Evolutionary conservation across 2,113 vertebrate genomes (phyloP).

Genomic region (human): DNA sequence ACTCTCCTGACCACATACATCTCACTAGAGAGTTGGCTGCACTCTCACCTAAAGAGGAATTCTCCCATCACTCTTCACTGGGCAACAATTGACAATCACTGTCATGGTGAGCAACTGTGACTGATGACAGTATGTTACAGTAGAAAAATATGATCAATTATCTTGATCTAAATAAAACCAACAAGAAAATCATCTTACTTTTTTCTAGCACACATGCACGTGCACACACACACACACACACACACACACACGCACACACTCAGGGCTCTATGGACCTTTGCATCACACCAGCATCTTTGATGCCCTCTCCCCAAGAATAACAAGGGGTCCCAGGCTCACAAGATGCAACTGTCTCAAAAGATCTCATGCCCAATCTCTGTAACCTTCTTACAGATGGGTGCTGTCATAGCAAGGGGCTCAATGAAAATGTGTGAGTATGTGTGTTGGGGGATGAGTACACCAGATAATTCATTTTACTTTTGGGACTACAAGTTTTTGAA

Average conservation of each 20-base stretch:
- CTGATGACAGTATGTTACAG: not conserved
- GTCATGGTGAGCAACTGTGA: not conserved
- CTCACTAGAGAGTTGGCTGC: not conserved
- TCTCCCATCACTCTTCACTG: not conserved
- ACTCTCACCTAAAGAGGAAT: not conserved
- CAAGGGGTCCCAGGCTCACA: not conserved
- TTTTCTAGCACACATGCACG: not conserved
- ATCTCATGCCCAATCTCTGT: not conserved
- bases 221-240: not conserved
- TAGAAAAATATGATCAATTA: not conserved
- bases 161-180: not conserved
- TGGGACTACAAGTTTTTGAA: not conserved
- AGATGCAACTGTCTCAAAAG: not conserved
- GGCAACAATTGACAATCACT: not conserved
- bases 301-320: not conserved
- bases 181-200: not conserved
- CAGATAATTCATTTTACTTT: not conserved
- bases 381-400: not conserved
- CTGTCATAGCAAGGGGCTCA: not conserved
- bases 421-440: not conserved
- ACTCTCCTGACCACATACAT: not conserved
- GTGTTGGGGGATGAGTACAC: rapidly evolving
- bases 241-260: not conserved
- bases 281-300: not conserved
- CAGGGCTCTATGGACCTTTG: not conserved